These are phyloP conservation scores for Coregonus clupeaformis DNA, from an alignment of 2,113 vertebrate species.

Conservation along the genomic window DNA sequence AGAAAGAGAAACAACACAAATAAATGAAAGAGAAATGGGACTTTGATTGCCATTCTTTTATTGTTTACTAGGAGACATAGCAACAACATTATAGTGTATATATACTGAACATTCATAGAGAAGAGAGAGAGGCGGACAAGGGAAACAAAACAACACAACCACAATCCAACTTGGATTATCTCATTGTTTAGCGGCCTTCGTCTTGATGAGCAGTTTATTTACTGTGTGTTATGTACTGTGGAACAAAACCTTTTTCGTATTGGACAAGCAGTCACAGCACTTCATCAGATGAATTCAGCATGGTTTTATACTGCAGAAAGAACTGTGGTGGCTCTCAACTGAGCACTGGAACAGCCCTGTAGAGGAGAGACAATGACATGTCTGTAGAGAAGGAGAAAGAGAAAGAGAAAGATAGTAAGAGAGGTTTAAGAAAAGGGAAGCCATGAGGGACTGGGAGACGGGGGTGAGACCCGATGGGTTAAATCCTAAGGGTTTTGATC, in stretches of 20 bases:
- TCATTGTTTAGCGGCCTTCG: constrained; percentile 22
- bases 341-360: constrained; percentile 20
- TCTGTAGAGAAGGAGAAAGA: constrained; percentile 50
- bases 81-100: too few species aligned
- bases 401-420: constrained; percentile 30
- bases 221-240: constrained; percentile 19
- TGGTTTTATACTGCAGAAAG: background rate
- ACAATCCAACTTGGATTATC: constrained; percentile 1
- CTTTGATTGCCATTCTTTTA: too few species aligned
- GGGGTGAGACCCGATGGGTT: too few species aligned
- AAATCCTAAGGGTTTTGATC: constrained; percentile 6
- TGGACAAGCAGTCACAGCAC: constrained; percentile 6
- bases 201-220: constrained; percentile 55
- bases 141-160: constrained; percentile 37
- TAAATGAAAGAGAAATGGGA: too few species aligned
- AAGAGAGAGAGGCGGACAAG: too few species aligned
- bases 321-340: constrained; percentile 2
- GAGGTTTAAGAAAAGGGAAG: constrained; percentile 23
- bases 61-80: too few species aligned
- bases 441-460: too few species aligned
- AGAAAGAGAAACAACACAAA: too few species aligned
- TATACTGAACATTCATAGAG: too few species aligned
- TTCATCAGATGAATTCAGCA: background rate
- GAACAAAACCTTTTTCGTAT: constrained; percentile 29
- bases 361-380: constrained; percentile 63